Evolutionary conservation across 2,797 vertebrate species (phyloP).

Genomic region (Protosalanx chinensis): DNA sequence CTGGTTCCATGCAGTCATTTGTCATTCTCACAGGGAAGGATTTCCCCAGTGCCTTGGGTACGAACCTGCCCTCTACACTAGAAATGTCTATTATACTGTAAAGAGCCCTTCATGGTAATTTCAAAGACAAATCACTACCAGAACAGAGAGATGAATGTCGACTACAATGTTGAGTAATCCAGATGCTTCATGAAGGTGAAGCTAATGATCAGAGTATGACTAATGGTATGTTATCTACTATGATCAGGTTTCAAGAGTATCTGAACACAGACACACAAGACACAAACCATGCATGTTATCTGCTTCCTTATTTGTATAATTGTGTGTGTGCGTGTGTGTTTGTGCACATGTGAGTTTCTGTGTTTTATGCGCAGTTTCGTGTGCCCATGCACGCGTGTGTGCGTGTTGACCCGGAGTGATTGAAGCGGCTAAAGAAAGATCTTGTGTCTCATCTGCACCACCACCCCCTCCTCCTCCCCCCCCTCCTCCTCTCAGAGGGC

Average conservation of each 20-base stretch:
- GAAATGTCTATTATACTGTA: slow-evolving; percentile 56
- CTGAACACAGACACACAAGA: background rate
- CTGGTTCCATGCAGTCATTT: slow-evolving; percentile 63
- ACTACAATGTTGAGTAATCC: slow-evolving; percentile 39
- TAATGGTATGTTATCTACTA: background rate
- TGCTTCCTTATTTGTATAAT: slow-evolving; percentile 30
- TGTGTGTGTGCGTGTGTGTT: slow-evolving; percentile 8
- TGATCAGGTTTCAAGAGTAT: background rate
- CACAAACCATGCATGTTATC: background rate
- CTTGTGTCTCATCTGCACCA: slow-evolving; percentile 37
- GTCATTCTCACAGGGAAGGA: slow-evolving; percentile 55
- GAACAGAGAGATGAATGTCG: slow-evolving; percentile 42
- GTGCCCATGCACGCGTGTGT: background rate
- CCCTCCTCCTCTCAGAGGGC: background rate
- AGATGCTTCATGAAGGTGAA: slow-evolving; percentile 34
- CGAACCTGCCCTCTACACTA: slow-evolving; percentile 30
- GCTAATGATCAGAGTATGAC: background rate
- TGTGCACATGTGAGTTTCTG: background rate
- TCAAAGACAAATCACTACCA: slow-evolving; percentile 45
- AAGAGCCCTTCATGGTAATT: slow-evolving; percentile 47
- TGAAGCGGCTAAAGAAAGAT: slow-evolving; percentile 57
- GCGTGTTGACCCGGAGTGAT: slow-evolving; percentile 71
- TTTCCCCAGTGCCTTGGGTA: slow-evolving; percentile 47
- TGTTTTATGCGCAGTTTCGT: background rate
- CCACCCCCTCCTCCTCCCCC: slow-evolving; percentile 27